Conservation (phyloP, 92 coral and sea anemone genomes). For the Muricea muricata region DNA sequence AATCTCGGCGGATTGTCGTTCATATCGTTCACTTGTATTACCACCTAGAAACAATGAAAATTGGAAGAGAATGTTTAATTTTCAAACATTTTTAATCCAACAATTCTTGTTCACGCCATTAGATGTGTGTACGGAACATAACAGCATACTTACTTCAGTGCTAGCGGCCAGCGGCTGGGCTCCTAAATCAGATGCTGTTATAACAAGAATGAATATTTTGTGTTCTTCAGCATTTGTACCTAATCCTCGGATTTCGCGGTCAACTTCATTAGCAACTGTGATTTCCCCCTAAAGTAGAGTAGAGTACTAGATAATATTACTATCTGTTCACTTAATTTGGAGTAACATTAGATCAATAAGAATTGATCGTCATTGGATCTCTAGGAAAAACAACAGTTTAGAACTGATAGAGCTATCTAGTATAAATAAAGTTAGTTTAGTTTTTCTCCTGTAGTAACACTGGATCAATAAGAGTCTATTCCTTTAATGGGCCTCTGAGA, state of each 20-base stretch:
- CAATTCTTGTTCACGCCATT: no score
- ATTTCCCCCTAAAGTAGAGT: conserved; percentile 72
- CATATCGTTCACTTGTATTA: conserved; percentile 72
- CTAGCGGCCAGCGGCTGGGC: conserved; percentile 70
- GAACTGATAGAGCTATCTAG: background rate
- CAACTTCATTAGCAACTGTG: conserved; percentile 65
- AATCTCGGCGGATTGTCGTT: conserved; percentile 92
- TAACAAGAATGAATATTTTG: conserved; percentile 75
- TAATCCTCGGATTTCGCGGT: conserved; percentile 87
- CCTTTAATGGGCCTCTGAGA: background rate
- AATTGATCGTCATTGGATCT: no score
- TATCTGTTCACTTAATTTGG: no score
- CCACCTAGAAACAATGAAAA: conserved; percentile 61
- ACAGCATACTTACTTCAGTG: conserved; percentile 49
- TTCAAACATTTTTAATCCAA: no score
- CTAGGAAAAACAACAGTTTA: no score
- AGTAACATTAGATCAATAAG: no score
- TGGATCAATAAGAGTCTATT: background rate
- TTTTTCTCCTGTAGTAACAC: background rate
- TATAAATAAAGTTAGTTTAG: background rate
- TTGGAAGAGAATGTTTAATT: no score
- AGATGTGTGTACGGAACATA: no score
- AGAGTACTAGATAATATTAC: no score
- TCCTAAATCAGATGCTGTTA: conserved; percentile 88
- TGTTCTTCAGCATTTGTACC: conserved; percentile 65